phyloP scores from a whole-genome alignment of 2,797 vertebrate species.

The Crossoptilon crossoptilon region DNA sequence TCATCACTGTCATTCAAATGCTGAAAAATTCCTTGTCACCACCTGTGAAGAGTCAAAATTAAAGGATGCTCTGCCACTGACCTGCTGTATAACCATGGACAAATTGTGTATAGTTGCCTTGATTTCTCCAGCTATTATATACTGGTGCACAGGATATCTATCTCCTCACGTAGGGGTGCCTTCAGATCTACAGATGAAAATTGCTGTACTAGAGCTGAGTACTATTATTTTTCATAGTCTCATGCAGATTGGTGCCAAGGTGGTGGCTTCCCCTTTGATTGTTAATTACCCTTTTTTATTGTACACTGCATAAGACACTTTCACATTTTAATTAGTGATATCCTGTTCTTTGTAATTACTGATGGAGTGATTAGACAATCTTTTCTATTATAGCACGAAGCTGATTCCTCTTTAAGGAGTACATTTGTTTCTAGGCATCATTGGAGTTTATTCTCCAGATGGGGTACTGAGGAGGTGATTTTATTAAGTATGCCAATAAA shows the following conservation, averaged over 20 bases:
- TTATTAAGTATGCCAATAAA: background rate
- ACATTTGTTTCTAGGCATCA: background rate
- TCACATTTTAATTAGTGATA: constrained; percentile 63
- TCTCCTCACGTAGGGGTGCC: fast-evolving
- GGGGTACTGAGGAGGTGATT: background rate
- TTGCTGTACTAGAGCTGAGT: background rate
- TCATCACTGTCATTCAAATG: background rate
- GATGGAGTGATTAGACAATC: constrained; percentile 52
- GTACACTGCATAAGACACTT: constrained; percentile 15
- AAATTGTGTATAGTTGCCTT: background rate
- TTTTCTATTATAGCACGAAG: constrained; percentile 10
- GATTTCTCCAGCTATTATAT: background rate
- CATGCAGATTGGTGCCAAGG: background rate
- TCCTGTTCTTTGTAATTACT: constrained; percentile 64
- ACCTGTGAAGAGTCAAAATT: background rate
- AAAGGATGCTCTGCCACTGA: background rate
- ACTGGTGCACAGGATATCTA: background rate
- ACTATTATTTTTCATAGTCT: constrained; percentile 17
- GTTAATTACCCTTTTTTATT: constrained; percentile 45
- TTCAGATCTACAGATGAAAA: background rate
- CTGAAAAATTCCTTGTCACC: background rate
- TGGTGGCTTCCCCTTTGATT: constrained; percentile 31
- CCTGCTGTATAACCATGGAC: background rate
- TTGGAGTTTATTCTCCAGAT: constrained; percentile 6
- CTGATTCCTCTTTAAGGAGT: constrained; percentile 4